phyloP scores from a whole-genome alignment of 1,140 invertebrate species.

The Phocides pigmalion region DNA sequence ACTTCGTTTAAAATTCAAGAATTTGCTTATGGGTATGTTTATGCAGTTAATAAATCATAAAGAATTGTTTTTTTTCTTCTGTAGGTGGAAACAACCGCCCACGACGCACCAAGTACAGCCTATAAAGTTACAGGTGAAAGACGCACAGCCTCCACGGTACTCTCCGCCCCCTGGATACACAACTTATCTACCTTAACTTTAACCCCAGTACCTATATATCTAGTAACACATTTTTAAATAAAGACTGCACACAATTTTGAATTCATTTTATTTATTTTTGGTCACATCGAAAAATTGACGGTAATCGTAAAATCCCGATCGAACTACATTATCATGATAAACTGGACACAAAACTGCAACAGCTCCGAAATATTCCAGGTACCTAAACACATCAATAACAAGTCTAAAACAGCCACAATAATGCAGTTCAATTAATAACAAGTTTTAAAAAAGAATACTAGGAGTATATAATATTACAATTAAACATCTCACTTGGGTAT shows the following conservation, averaged over 20 bases:
- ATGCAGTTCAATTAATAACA: slow-evolving; percentile 68
- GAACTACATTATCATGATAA: slow-evolving; percentile 68
- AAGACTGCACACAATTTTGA: slow-evolving; percentile 31
- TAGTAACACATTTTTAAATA: slow-evolving; percentile 28
- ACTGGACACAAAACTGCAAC: slow-evolving; percentile 61
- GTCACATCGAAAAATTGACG: slow-evolving; percentile 67
- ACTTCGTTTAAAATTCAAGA: too few relatives aligned
- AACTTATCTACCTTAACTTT: slow-evolving; percentile 57
- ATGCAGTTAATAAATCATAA: too few relatives aligned
- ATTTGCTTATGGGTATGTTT: too few relatives aligned
- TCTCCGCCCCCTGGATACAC: slow-evolving; percentile 66
- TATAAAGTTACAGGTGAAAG: slow-evolving; percentile 52
- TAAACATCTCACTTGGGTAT: slow-evolving; percentile 34
- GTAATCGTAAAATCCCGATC: slow-evolving; percentile 56
- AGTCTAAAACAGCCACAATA: slow-evolving; percentile 62
- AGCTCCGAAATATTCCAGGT: slow-evolving; percentile 70
- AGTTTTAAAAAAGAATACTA: slow-evolving; percentile 50
- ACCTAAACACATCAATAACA: slow-evolving; percentile 57
- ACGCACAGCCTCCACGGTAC: slow-evolving; percentile 59
- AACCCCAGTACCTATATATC: background rate
- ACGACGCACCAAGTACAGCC: slow-evolving; percentile 42
- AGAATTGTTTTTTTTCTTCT: slow-evolving; percentile 29
- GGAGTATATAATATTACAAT: slow-evolving; percentile 31
- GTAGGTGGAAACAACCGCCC: slow-evolving; percentile 70
- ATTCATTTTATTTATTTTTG: slow-evolving; percentile 56